Evolutionary conservation across 2,113 vertebrate species (phyloP), one percentile per base, ranked within the genome.

Genomic region (Electrona antarctica): DNA sequence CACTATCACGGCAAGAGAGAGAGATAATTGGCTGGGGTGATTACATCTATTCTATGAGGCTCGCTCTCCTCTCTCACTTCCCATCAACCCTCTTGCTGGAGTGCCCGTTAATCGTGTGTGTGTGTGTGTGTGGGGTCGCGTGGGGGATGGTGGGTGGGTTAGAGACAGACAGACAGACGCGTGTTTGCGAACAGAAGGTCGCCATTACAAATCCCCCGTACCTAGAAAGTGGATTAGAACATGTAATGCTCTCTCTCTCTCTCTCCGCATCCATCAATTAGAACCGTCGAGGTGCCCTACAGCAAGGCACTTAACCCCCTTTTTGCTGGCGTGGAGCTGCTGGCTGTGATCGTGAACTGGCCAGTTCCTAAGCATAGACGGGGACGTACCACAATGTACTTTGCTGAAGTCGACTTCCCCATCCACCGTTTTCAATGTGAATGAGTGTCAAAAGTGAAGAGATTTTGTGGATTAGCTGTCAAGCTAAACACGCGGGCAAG

Each of bases 251-350:
- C 58, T 51, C 67, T 12, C 49, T 12, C 49, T 14, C 56, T 70
- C 28, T 41, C 50, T 58, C 41, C 50, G 10, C 59, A 8, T 21
- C 58, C 15, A 6, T 41, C 33, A 41, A 2, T 41, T 41, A 41
- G 3, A 41, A 8, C 79, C 49, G 75, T 74, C 12, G 48, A 64
- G 62, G 66, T 73, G 80, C 78, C 76, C 52, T 41, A 33, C 56
- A 83, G 71, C 85, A 83, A 85, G 83, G 78, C 80, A 87, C 85
- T 85, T 81, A 55, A 75, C 62, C 64, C 73, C 70, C 28, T 0
- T 48, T 21, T 14, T 50, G 46, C 69, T 67, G 58, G 64, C 14
- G 65, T 59, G 55, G 7, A 8, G 59, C 61, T 63, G 6, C 28
- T 33, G 15, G 21, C 21, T 21, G 21, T 21, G 21, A 21, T 21